Base-by-base conservation (phyloP, 1,140 invertebrate species). In the Leptinotarsa defecta region DNA sequence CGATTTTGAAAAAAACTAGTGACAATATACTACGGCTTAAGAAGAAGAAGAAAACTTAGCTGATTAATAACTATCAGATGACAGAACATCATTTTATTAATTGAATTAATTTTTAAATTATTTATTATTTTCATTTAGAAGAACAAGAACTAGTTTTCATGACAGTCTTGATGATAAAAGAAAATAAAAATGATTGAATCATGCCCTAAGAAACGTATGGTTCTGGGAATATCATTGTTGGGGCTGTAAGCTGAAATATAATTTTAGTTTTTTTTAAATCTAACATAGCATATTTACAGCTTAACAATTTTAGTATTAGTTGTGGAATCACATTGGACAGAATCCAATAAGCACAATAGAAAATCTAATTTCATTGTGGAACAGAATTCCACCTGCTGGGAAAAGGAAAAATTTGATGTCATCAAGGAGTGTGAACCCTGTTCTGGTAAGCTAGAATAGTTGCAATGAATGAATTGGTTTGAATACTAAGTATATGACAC, bases 341-440 rank as follows among this genome's bases (percentile, higher is more conserved):
- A 91, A 13, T 86, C 71, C 13, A 86, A 75, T 48, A 75, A 57
- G 48, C 48, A n/a, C n/a, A 63, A 61, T 15, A 80, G 74, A 74
- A 90, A 88, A 82, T 88, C 88, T 61, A 90, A 90, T 80, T 85
- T 92, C 48, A 86, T 88, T 78, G 89, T 92, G 17, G 92, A 93
- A 83, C 92, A 93, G 73, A 94, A 93, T 83, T 92, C 92, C 3
- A 92, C 90, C 27, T 95, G 94, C 84, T 90, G 90, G 87, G 85
- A 89, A 24, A 89, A 89, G 80, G 93, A 94, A 83, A 86, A 89
- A 19, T 94, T 89, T 80, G 88, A 90, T 71, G 86, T 94, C 43
- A 86, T 94, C 19, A 89, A 90, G 75, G 91, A 93, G 84, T 95
- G 94, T 83, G 91, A 94, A 87, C 93, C 92, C 13, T 96, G 95